A percentile compares a stretch with the other conserved stretches of the same genome.
Evolutionary conservation across 1,140 invertebrate genomes (phyloP).

Genomic region (Acromyrmex heyeri): DNA sequence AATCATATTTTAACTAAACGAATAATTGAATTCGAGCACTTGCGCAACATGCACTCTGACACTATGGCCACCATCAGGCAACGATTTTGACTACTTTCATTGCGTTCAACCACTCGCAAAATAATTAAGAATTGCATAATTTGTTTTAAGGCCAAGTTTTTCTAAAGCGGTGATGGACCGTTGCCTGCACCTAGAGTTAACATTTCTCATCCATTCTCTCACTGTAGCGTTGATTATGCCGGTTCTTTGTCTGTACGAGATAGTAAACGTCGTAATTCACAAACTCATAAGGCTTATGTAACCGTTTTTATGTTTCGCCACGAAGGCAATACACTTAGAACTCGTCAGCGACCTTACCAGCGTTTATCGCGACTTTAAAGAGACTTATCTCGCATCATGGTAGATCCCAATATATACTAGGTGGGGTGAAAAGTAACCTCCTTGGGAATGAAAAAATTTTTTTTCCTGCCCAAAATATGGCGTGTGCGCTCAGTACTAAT

Average conservation of each 20-base stretch:
- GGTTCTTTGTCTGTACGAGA: neutral
- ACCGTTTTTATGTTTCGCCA: conserved; percentile 36
- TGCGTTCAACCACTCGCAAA: neutral
- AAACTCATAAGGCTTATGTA: conserved; percentile 17
- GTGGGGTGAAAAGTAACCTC: no score
- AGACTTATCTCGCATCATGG: conserved; percentile 3
- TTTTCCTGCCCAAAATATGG: no score
- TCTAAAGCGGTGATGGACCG: neutral
- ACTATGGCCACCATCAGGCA: neutral
- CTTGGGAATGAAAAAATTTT: no score
- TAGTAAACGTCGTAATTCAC: neutral
- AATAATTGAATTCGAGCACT: neutral
- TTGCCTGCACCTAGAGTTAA: neutral
- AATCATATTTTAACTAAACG: neutral
- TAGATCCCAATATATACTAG: neutral
- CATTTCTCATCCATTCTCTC: neutral
- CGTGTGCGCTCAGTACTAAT: no score
- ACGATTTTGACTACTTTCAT: neutral
- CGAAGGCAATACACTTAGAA: conserved; percentile 46
- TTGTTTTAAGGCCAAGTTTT: neutral
- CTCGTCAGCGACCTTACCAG: conserved; percentile 10
- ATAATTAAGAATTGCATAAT: neutral
- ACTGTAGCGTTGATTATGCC: conserved; percentile 15
- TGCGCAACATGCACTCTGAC: neutral
- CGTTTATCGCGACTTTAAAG: neutral